These are phyloP conservation scores for Andrena marginata DNA, from an alignment of 2,888 invertebrate genomes.

Conservation along the genomic window DNA sequence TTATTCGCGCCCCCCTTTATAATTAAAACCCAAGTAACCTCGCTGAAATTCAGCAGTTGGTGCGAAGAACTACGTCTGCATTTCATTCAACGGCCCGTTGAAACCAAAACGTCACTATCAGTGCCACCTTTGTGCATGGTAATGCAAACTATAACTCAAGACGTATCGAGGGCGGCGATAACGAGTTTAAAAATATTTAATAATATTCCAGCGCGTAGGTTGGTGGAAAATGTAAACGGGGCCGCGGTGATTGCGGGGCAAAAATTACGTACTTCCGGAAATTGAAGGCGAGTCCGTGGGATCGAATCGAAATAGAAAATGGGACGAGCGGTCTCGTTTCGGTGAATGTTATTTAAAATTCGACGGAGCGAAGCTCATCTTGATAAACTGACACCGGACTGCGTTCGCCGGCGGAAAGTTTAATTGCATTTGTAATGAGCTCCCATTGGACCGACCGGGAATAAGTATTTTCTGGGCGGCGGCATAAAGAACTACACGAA, in stretches of 20 bases:
- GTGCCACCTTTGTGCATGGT: neutral
- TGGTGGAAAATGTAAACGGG: too few species aligned
- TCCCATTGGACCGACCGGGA: slow-evolving; percentile 35
- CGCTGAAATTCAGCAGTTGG: too few species aligned
- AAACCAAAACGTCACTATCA: neutral
- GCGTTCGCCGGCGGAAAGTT: slow-evolving; percentile 43
- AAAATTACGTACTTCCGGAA: slow-evolving; percentile 35
- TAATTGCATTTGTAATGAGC: slow-evolving; percentile 59
- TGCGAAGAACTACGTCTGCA: neutral
- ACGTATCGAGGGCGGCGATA: neutral
- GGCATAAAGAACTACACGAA: slow-evolving; percentile 46
- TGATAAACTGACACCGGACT: slow-evolving; percentile 45
- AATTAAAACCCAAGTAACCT: too few species aligned
- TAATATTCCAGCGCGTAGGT: neutral
- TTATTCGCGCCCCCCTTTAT: too few species aligned
- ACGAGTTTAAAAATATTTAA: slow-evolving; percentile 17
- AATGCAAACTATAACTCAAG: neutral
- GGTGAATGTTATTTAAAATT: slow-evolving; percentile 46
- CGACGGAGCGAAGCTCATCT: slow-evolving; percentile 27
- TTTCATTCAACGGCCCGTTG: neutral
- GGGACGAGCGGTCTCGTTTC: slow-evolving; percentile 10
- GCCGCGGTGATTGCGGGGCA: neutral
- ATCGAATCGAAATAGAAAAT: slow-evolving; percentile 12
- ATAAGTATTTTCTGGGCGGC: slow-evolving; percentile 42
- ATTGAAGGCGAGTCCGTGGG: slow-evolving; percentile 11